These are phyloP conservation scores for Drosophila quadrilineata DNA, from an alignment of 1,140 invertebrate species.

Conservation along the genomic window DNA sequence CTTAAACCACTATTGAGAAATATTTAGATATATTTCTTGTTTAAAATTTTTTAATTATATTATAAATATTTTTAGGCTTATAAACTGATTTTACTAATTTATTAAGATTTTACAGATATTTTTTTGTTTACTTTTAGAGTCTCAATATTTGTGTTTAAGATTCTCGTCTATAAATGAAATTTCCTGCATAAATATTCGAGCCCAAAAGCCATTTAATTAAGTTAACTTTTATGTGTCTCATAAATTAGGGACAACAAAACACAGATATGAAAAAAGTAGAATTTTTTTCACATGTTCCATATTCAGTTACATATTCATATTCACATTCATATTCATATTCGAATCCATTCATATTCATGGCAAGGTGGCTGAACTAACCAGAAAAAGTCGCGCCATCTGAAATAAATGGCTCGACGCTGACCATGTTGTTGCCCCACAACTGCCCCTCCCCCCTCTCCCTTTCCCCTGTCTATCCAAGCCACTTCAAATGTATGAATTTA, in stretches of 20 bases:
- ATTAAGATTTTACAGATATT: too few species aligned
- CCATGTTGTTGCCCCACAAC: constrained; percentile 56
- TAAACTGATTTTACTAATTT: too few species aligned
- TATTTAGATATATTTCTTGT: not conserved
- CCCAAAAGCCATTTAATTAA: constrained; percentile 76
- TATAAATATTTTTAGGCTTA: too few species aligned
- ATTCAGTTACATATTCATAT: constrained; percentile 38
- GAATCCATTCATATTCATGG: constrained; percentile 25
- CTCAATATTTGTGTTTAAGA: too few species aligned
- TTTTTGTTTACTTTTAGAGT: not conserved
- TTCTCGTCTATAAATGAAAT: too few species aligned
- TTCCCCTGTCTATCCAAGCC: not conserved
- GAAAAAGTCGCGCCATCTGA: constrained; percentile 62
- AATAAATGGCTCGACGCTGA: constrained; percentile 73
- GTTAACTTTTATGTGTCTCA: constrained; percentile 73
- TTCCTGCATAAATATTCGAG: constrained; percentile 60
- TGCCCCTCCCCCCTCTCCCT: not conserved
- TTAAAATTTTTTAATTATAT: not conserved
- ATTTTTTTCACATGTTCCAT: constrained; percentile 58
- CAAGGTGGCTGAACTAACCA: constrained; percentile 60
- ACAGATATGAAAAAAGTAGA: constrained; percentile 44
- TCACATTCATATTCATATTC: not conserved
- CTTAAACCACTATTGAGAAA: too few species aligned
- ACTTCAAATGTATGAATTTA: constrained; percentile 38
- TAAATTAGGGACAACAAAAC: constrained; percentile 54